Percentiles rank a stretch among this genome's conserved stretches.
Conservation (phyloP, 2,888 invertebrate species). For the Cyclophora albipunctata region DNA sequence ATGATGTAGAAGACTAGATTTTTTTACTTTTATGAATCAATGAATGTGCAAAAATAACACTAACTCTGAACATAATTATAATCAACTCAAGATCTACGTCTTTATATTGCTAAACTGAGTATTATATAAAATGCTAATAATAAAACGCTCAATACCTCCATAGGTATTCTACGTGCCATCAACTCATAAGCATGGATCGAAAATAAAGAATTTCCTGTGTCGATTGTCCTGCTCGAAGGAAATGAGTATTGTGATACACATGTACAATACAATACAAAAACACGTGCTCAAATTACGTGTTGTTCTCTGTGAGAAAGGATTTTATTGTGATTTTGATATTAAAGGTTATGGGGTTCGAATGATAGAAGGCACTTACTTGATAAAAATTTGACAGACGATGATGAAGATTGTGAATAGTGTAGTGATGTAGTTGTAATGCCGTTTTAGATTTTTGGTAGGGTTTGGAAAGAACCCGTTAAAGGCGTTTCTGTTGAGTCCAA, state of each 20-base stretch:
- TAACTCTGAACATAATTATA: too few species aligned
- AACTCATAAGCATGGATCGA: constrained; percentile 42
- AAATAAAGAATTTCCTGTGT: constrained; percentile 66
- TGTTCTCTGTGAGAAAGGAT: constrained; percentile 43
- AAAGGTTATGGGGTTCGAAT: not conserved
- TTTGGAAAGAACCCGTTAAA: too few species aligned
- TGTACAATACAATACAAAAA: constrained; percentile 10
- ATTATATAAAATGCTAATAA: too few species aligned
- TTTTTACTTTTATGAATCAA: too few species aligned
- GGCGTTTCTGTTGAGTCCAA: too few species aligned
- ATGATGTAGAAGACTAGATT: too few species aligned
- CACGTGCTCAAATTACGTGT: constrained; percentile 51
- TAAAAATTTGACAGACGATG: not conserved
- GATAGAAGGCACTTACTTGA: not conserved
- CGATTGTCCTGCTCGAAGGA: constrained; percentile 52
- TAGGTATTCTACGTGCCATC: constrained; percentile 48
- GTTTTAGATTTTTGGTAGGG: too few species aligned
- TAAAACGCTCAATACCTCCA: not conserved
- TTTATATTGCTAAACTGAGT: too few species aligned
- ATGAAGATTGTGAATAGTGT: too few species aligned
- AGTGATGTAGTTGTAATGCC: too few species aligned
- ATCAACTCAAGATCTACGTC: too few species aligned
- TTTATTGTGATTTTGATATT: constrained; percentile 15
- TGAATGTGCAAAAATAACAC: too few species aligned
- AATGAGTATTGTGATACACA: constrained; percentile 36